Percentiles rank a stretch among this genome's conserved stretches.
Conservation (phyloP, 1,140 invertebrate species). For the Bombus superbus region DNA sequence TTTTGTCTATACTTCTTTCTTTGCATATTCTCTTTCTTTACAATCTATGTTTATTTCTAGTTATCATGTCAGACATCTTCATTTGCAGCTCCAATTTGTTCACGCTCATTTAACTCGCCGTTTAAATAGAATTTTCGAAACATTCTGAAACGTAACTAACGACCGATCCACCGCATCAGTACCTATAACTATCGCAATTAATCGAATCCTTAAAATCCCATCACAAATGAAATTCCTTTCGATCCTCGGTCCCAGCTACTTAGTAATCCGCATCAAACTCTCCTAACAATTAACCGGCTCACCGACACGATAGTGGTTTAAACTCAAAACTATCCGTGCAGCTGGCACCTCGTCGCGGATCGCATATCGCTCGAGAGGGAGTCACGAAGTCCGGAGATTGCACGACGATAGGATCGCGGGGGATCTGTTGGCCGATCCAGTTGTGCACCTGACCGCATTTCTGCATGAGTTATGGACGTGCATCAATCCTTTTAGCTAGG, state of each 20-base stretch:
- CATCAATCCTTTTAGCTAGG: slow-evolving; percentile 67
- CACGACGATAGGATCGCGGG: slow-evolving; percentile 69
- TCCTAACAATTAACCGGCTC: slow-evolving; percentile 4
- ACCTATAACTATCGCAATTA: neutral
- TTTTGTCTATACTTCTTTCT: no score
- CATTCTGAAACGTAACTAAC: no score
- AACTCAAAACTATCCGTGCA: neutral
- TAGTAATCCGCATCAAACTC: neutral
- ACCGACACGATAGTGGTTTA: no score
- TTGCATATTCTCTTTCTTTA: no score
- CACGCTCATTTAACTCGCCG: no score
- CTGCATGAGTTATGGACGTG: slow-evolving; percentile 72
- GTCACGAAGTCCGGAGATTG: slow-evolving; percentile 70
- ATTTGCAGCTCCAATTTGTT: no score
- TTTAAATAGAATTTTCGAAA: no score
- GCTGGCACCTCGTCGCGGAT: slow-evolving; percentile 5
- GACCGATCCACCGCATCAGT: no score
- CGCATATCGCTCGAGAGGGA: slow-evolving; percentile 62
- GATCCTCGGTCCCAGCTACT: neutral
- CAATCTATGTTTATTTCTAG: no score
- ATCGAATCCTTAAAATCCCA: neutral
- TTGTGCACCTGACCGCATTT: slow-evolving; percentile 80
- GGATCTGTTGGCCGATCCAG: slow-evolving; percentile 74
- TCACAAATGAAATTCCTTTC: neutral
- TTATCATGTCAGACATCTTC: no score